These are phyloP conservation scores for Okamejei kenojei DNA, from an alignment of 2,797 vertebrate genomes.

Conservation along the genomic window DNA sequence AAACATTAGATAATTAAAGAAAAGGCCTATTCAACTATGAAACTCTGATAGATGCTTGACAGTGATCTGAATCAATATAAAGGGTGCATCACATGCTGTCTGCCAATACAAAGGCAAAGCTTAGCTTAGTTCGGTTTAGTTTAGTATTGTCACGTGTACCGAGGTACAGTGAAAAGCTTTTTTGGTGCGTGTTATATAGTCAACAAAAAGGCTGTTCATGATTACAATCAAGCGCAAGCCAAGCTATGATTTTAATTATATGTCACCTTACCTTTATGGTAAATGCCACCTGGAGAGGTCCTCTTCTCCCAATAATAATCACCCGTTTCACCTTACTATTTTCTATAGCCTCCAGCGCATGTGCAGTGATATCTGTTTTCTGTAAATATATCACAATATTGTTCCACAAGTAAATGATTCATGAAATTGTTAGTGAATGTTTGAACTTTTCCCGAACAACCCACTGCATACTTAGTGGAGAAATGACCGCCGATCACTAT, in stretches of 20 bases:
- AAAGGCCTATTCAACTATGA: neutral
- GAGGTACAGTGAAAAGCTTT: too few species aligned
- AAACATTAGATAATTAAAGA: neutral
- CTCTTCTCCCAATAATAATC: slow-evolving; percentile 14
- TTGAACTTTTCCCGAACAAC: neutral
- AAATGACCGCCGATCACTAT: too few species aligned
- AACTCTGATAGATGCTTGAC: neutral
- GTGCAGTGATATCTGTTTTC: slow-evolving; percentile 17
- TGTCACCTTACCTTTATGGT: slow-evolving; percentile 17
- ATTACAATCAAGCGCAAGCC: neutral
- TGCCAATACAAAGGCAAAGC: neutral
- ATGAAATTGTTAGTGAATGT: neutral
- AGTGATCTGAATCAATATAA: too few species aligned
- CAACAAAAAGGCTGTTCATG: too few species aligned
- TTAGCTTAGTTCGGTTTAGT: too few species aligned
- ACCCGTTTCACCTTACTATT: slow-evolving; percentile 23
- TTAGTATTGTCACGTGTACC: too few species aligned
- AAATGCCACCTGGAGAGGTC: slow-evolving; percentile 22
- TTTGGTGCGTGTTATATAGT: too few species aligned
- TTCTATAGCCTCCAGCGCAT: slow-evolving; percentile 13
- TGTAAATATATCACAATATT: neutral
- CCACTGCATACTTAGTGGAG: too few species aligned
- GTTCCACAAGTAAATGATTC: neutral
- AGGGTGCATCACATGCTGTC: neutral
- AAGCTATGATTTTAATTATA: neutral